These are phyloP conservation scores for Sarcophaga peregrina DNA, from an alignment of 1,140 invertebrate genomes.

Conservation along the genomic window DNA sequence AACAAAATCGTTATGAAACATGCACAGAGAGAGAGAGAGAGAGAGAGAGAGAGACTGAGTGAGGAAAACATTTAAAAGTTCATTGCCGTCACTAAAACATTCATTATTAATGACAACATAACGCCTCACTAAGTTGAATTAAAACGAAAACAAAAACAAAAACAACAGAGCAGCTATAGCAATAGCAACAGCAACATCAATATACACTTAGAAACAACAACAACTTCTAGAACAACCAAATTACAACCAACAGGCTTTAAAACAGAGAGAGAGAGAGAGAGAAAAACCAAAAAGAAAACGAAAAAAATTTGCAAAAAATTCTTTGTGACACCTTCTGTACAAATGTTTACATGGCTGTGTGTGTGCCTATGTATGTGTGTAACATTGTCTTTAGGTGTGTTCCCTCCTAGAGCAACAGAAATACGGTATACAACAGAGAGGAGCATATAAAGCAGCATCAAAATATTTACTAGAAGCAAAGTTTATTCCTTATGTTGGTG, in stretches of 20 bases:
- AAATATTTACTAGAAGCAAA: slow-evolving; percentile 35
- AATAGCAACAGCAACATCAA: slow-evolving; percentile 41
- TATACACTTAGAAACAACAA: slow-evolving; percentile 42
- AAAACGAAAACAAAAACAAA: slow-evolving; percentile 34
- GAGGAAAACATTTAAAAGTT: slow-evolving; percentile 64
- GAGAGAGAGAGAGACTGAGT: background rate
- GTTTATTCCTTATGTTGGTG: background rate
- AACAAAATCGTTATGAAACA: background rate
- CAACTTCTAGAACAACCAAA: background rate
- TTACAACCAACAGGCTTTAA: background rate
- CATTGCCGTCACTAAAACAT: slow-evolving; percentile 64
- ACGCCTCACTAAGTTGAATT: slow-evolving; percentile 39
- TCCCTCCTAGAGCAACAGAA: no score
- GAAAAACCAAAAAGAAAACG: background rate
- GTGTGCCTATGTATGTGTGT: background rate
- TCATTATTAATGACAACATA: slow-evolving; percentile 65
- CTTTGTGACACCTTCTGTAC: background rate
- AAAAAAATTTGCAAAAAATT: background rate
- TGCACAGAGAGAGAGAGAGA: background rate
- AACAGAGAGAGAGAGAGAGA: no score
- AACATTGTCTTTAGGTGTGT: background rate
- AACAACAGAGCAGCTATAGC: background rate
- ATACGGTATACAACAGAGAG: background rate
- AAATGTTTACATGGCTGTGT: background rate
- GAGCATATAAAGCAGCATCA: background rate